Conservation (phyloP, 2,797 vertebrate species). For the Cynopterus sphinx region DNA sequence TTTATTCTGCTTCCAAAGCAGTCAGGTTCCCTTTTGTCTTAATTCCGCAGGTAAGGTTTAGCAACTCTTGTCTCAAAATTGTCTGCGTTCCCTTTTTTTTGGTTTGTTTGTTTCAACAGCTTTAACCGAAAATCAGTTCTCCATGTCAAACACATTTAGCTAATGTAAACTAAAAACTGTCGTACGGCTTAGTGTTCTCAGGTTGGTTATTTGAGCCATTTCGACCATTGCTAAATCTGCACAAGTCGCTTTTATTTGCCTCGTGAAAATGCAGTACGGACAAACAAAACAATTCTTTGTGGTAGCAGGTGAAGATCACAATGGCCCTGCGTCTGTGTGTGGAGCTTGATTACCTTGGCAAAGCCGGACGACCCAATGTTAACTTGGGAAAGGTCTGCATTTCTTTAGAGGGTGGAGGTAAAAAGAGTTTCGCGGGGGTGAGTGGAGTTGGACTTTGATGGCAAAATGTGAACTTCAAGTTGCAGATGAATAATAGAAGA, state of each 20-base stretch:
- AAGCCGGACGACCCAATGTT: constrained; percentile 56
- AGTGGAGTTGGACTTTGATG: not conserved
- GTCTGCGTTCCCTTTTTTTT: constrained; percentile 46
- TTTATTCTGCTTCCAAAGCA: constrained; percentile 49
- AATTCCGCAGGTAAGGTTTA: constrained; percentile 67
- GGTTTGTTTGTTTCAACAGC: constrained; percentile 67
- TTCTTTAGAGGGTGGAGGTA: not conserved
- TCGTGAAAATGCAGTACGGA: constrained; percentile 59
- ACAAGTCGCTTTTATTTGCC: constrained; percentile 79
- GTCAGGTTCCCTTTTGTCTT: constrained; percentile 61
- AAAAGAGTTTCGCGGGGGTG: not conserved
- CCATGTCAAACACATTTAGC: constrained; percentile 70
- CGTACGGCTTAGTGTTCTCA: constrained; percentile 49
- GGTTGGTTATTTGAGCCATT: constrained; percentile 76
- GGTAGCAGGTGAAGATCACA: constrained; percentile 77
- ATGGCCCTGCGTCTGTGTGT: constrained; percentile 65
- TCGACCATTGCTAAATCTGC: constrained; percentile 73
- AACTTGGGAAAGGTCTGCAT: constrained; percentile 35
- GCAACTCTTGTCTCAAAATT: constrained; percentile 65
- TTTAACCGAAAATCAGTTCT: constrained; percentile 73
- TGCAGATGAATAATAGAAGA: not conserved
- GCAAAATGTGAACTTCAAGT: constrained; percentile 18
- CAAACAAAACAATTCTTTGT: constrained; percentile 80
- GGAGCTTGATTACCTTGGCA: constrained; percentile 67
- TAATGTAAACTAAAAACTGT: constrained; percentile 69